These are phyloP conservation scores for Pampus argenteus DNA, from an alignment of 2,797 vertebrate genomes.

Conservation along the genomic window DNA sequence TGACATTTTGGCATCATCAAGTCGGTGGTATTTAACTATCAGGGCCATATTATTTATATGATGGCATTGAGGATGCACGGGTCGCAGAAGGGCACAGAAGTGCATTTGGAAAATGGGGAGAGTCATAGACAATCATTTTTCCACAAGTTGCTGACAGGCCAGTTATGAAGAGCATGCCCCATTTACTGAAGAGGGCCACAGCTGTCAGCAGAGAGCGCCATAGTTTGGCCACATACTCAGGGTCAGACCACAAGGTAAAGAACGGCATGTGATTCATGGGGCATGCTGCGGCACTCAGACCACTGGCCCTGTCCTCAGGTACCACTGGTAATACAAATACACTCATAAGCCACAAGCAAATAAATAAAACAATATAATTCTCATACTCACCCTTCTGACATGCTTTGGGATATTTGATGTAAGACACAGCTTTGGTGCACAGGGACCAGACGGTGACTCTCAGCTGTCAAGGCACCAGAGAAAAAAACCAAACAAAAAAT, in stretches of 20 bases:
- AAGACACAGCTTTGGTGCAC: conserved; percentile 97
- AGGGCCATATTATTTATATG: conserved; percentile 67
- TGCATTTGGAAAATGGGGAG: conserved; percentile 67
- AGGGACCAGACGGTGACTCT: conserved; percentile 98
- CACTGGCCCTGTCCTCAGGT: conserved; percentile 66
- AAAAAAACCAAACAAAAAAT: too few relatives aligned
- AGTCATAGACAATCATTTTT: conserved; percentile 79
- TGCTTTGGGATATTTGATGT: conserved; percentile 98
- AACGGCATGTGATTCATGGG: conserved; percentile 64
- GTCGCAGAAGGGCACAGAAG: conserved; percentile 49
- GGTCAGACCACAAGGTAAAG: conserved; percentile 72
- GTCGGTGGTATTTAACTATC: conserved; percentile 47
- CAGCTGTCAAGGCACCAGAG: conserved; percentile 83
- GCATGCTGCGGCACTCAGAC: conserved; percentile 47
- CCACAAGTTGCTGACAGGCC: conserved; percentile 77
- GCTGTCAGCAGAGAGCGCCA: conserved; percentile 77
- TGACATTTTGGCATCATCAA: conserved; percentile 43
- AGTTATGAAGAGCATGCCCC: conserved; percentile 81
- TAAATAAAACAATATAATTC: conserved; percentile 46
- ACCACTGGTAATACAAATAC: conserved; percentile 43
- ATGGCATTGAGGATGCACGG: conserved; percentile 39
- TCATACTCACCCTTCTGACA: conserved; percentile 94
- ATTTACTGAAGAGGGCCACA: conserved; percentile 78
- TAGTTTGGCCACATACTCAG: conserved; percentile 54
- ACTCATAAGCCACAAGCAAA: conserved; percentile 33